These are phyloP conservation scores for Ferrisia virgata DNA, from an alignment of 2,888 invertebrate genomes.

Conservation along the genomic window DNA sequence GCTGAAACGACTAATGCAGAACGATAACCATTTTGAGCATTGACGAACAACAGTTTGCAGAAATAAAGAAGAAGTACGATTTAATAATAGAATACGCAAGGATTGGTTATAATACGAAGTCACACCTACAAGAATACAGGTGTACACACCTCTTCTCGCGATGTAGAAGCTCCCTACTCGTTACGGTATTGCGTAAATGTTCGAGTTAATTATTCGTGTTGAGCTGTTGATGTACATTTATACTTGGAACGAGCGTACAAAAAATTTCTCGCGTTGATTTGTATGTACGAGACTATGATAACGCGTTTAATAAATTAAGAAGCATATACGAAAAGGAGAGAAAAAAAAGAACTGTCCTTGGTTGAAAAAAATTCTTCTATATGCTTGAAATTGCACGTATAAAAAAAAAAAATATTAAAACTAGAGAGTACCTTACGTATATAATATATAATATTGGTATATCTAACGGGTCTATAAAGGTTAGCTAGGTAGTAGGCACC, in stretches of 20 bases:
- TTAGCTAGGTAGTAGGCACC: too few species aligned
- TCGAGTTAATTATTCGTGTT: conserved; percentile 25
- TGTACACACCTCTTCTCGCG: conserved; percentile 26
- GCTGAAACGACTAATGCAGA: not conserved
- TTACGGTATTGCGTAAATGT: conserved; percentile 28
- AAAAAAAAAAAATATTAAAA: not conserved
- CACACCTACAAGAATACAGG: conserved; percentile 38
- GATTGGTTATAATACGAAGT: conserved; percentile 32
- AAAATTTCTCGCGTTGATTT: not conserved
- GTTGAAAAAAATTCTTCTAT: not conserved
- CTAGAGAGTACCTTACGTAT: too few species aligned
- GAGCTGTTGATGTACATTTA: not conserved
- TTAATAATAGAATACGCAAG: conserved; percentile 35
- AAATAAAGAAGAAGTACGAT: not conserved
- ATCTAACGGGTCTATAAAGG: not conserved
- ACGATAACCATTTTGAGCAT: not conserved
- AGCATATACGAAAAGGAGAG: too few species aligned
- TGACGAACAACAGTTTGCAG: not conserved
- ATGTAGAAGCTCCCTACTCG: conserved; percentile 24
- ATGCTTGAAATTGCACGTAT: not conserved
- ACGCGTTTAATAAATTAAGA: not conserved
- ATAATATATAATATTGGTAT: not conserved
- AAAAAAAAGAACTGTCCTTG: not conserved
- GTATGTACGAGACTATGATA: not conserved
- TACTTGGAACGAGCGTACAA: not conserved